A percentile compares a stretch with the other conserved stretches of the same genome.
Evolutionary conservation across 92 coral and sea anemone species (phyloP).

Genomic region (Scolanthus callimorphus): DNA sequence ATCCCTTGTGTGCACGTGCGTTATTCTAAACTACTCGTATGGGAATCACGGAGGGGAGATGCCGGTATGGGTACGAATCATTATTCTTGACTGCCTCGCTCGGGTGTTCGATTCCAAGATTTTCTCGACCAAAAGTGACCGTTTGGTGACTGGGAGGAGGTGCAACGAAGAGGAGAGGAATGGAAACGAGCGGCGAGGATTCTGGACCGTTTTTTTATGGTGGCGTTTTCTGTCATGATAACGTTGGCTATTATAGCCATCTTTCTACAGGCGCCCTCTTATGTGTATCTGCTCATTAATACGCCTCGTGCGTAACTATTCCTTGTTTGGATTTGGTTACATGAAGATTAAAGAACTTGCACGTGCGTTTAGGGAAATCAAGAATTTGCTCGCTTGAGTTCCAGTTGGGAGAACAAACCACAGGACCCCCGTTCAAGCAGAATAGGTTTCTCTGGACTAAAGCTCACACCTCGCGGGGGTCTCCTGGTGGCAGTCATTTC

Average conservation of each 20-base stretch:
- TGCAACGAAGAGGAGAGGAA: constrained; percentile 22
- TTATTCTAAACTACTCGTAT: constrained; percentile 39
- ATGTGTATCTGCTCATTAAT: not conserved
- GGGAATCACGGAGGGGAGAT: constrained; percentile 48
- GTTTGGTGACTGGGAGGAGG: constrained; percentile 22
- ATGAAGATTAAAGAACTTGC: too few relatives aligned
- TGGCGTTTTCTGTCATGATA: constrained; percentile 28
- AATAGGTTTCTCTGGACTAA: too few relatives aligned
- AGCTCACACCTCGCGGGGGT: too few relatives aligned
- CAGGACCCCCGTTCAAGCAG: too few relatives aligned
- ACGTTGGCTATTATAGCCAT: constrained; percentile 16
- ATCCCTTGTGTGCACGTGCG: constrained; percentile 40
- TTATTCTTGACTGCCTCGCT: constrained; percentile 45
- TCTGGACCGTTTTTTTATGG: constrained; percentile 41
- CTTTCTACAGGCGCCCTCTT: constrained; percentile 40
- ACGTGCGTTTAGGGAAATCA: too few relatives aligned
- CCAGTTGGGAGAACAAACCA: too few relatives aligned
- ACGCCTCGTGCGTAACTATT: too few relatives aligned
- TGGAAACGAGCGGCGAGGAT: constrained; percentile 42
- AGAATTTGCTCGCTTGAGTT: too few relatives aligned
- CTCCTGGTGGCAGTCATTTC: too few relatives aligned
- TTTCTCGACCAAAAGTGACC: constrained; percentile 4
- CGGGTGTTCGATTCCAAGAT: constrained; percentile 24
- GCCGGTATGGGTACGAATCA: constrained; percentile 53
- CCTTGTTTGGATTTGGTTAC: too few relatives aligned